Conservation (phyloP, 2,888 invertebrate species). For the Steinernema hermaphroditum region DNA sequence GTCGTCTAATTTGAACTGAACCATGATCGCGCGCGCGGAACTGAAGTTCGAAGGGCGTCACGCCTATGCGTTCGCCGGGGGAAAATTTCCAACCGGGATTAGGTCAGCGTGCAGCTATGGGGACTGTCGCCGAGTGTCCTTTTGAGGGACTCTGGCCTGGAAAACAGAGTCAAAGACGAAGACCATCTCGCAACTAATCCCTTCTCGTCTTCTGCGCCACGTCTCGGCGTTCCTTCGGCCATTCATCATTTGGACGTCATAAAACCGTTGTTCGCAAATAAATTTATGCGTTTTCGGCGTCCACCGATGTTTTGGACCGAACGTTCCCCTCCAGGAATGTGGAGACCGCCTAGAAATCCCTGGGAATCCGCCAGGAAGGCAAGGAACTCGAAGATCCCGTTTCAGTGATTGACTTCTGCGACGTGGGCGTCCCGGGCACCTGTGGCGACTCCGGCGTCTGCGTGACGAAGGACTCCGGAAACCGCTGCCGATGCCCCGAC, state of each 20-base stretch:
- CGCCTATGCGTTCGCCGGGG: neutral
- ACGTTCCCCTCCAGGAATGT: too few species aligned
- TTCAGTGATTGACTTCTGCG: constrained; percentile 54
- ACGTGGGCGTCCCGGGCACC: constrained; percentile 39
- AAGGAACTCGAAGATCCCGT: neutral
- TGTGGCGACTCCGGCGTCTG: constrained; percentile 51
- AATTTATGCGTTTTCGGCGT: constrained; percentile 25
- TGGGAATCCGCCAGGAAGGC: too few species aligned
- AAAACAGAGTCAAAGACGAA: constrained; percentile 25
- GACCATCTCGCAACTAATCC: constrained; percentile 28
- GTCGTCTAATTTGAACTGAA: neutral
- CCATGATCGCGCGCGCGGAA: constrained; percentile 5
- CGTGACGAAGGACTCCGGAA: constrained; percentile 42
- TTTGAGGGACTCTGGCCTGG: neutral
- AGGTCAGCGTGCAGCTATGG: too few species aligned
- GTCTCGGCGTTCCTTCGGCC: neutral
- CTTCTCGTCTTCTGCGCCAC: neutral
- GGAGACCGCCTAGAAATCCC: too few species aligned
- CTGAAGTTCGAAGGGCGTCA: neutral
- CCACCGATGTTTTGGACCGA: neutral
- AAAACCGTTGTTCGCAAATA: constrained; percentile 24
- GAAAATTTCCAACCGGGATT: too few species aligned
- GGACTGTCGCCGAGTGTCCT: too few species aligned
- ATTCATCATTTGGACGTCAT: constrained; percentile 21
- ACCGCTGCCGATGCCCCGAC: constrained; percentile 53